Evolutionary conservation across 1,140 invertebrate species (phyloP).

Genomic region (Drosophila kurseongensis): DNA sequence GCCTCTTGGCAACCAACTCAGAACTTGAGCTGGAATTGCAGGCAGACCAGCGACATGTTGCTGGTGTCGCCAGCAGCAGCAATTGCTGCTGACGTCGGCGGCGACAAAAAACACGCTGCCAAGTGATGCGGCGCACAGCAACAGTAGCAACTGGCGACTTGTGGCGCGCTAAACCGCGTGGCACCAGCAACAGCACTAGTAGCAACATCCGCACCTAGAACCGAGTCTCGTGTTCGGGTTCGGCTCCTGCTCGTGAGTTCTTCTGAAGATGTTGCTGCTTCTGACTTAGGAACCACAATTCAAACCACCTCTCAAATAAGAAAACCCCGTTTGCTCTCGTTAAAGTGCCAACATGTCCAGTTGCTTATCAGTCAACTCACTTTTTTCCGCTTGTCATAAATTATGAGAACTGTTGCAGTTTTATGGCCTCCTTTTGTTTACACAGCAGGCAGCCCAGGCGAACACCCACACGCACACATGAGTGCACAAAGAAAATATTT

Average conservation of each 20-base stretch:
- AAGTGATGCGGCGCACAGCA: conserved; percentile 76
- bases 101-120: conserved; percentile 79
- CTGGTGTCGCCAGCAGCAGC: conserved; percentile 56
- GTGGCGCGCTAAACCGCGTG: conserved; percentile 63
- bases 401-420: conserved; percentile 62
- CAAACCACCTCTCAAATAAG: not conserved
- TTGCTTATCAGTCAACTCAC: conserved; percentile 69
- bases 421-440: conserved; percentile 50
- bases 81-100: conserved; percentile 76
- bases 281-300: conserved; percentile 31
- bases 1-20: conserved; percentile 48
- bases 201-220: conserved; percentile 37
- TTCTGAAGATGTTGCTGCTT: conserved; percentile 54
- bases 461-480: conserved; percentile 32
- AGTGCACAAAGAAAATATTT: conserved; percentile 6
- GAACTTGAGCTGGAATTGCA: not conserved
- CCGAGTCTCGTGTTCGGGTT: conserved; percentile 47
- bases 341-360: conserved; percentile 47
- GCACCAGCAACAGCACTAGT: conserved; percentile 40
- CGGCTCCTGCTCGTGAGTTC: conserved; percentile 58
- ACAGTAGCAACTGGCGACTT: conserved; percentile 44
- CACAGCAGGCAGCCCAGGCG: conserved; percentile 24
- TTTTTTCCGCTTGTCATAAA: conserved; percentile 68
- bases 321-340: conserved; percentile 30
- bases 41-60: conserved; percentile 48